These are phyloP conservation scores for Tethea ocularis DNA, from an alignment of 2,888 invertebrate genomes.

Conservation along the genomic window DNA sequence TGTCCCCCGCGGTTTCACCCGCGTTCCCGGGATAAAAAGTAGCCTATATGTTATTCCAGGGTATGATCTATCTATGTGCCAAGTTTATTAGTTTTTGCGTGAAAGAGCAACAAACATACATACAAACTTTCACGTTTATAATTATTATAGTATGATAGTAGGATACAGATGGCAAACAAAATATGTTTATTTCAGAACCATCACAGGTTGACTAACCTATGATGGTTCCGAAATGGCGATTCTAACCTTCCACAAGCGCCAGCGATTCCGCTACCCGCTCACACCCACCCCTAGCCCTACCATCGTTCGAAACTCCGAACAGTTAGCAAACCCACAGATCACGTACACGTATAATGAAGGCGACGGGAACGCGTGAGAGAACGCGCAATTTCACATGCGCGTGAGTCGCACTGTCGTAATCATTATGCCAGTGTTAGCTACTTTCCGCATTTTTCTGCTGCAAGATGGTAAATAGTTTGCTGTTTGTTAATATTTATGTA, in stretches of 20 bases:
- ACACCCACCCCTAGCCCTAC: slow-evolving; percentile 5
- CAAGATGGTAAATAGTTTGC: background rate
- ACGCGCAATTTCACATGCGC: slow-evolving; percentile 31
- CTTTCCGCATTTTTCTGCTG: slow-evolving; percentile 1
- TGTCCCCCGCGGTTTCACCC: too few species aligned
- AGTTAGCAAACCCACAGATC: slow-evolving; percentile 19
- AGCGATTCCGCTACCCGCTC: slow-evolving; percentile 20
- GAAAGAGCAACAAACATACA: too few species aligned
- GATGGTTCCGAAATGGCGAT: too few species aligned
- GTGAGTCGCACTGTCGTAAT: slow-evolving; percentile 16
- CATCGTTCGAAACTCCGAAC: slow-evolving; percentile 7
- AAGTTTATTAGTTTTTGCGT: too few species aligned
- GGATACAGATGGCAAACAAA: too few species aligned
- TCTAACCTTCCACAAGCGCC: background rate
- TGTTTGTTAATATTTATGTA: background rate
- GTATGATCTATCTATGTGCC: too few species aligned
- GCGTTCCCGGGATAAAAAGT: too few species aligned
- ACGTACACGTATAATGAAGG: slow-evolving; percentile 31
- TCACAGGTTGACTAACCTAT: too few species aligned
- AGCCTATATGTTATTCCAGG: too few species aligned
- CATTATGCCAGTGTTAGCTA: slow-evolving; percentile 12
- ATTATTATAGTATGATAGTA: too few species aligned
- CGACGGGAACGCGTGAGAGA: slow-evolving; percentile 31
- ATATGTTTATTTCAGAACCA: too few species aligned
- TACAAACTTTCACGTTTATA: too few species aligned